A percentile compares a stretch with the other conserved stretches of the same genome.
These are phyloP conservation scores for Podarcis lilfordi DNA, from an alignment of 2,797 vertebrate genomes.

Conservation along the genomic window DNA sequence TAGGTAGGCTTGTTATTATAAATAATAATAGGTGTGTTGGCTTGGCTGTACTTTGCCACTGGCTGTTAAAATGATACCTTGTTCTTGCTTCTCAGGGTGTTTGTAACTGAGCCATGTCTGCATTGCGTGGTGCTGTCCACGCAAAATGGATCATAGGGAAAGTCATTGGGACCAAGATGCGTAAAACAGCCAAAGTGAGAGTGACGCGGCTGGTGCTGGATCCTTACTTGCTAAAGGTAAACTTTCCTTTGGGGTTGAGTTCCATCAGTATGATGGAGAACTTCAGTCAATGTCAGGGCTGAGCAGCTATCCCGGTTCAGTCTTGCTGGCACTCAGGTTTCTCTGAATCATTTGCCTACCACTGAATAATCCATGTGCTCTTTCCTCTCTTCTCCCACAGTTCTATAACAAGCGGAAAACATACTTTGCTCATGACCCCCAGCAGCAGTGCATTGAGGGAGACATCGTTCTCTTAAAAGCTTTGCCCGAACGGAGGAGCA, in stretches of 20 bases:
- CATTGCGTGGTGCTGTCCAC: constrained; percentile 82
- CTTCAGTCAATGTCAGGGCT: background rate
- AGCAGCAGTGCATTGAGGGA: constrained; percentile 89
- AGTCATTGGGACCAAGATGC: constrained; percentile 96
- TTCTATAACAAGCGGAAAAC: constrained; percentile 98
- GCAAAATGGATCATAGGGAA: constrained; percentile 95
- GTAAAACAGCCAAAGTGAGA: constrained; percentile 94
- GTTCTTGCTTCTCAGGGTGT: constrained; percentile 47
- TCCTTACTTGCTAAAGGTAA: constrained; percentile 90
- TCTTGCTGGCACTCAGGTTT: too few relatives aligned
- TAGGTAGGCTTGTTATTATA: too few relatives aligned
- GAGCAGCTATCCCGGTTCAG: background rate
- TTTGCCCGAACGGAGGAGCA: constrained; percentile 84
- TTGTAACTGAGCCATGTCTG: constrained; percentile 61
- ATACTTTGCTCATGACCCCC: constrained; percentile 94
- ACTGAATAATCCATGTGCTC: background rate
- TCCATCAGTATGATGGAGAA: fast-evolving
- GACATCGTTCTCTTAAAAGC: constrained; percentile 94
- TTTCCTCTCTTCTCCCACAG: constrained; percentile 72
- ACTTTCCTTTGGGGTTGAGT: fast-evolving
- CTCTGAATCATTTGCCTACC: too few relatives aligned
- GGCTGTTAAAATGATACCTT: constrained; percentile 8
- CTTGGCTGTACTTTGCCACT: background rate
- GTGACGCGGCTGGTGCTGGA: constrained; percentile 93
- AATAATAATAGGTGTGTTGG: too few relatives aligned